phyloP scores from a whole-genome alignment of 2,113 vertebrate genomes.

The Pelecanus crispus region DNA sequence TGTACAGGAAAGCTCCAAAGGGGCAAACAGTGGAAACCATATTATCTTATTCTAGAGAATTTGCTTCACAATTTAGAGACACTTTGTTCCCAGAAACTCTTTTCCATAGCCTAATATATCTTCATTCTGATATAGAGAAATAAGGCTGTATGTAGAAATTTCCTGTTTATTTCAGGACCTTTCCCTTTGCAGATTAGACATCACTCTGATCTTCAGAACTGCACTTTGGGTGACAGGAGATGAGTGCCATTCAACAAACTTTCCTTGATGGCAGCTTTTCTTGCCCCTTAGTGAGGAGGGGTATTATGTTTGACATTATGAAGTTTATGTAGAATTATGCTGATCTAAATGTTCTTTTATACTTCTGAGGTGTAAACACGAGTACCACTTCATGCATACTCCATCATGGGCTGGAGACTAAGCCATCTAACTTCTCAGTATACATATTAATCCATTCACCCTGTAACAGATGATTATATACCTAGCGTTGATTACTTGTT shows the following conservation, averaged over 20 bases:
- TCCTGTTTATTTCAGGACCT: not conserved
- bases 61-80: not conserved
- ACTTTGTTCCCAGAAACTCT: not conserved
- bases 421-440: conserved; percentile 26
- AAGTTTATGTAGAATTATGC: conserved; percentile 18
- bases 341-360: conserved; percentile 32
- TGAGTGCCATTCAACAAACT: not conserved
- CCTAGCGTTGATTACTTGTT: conserved; percentile 34
- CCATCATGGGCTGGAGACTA: conserved; percentile 35
- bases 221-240: not conserved
- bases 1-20: not conserved
- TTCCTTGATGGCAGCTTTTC: not conserved
- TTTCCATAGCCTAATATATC: not conserved
- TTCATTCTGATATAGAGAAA: not conserved
- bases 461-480: conserved; percentile 6
- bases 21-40: not conserved
- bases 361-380: not conserved
- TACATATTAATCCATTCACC: conserved; percentile 16
- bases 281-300: not conserved
- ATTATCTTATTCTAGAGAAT: not conserved
- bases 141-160: not conserved
- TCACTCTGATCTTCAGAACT: not conserved
- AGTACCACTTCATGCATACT: not conserved
- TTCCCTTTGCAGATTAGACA: not conserved
- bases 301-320: conserved; percentile 4